Evolutionary conservation across 2,113 vertebrate species (phyloP).

Genomic region (Limanda limanda): DNA sequence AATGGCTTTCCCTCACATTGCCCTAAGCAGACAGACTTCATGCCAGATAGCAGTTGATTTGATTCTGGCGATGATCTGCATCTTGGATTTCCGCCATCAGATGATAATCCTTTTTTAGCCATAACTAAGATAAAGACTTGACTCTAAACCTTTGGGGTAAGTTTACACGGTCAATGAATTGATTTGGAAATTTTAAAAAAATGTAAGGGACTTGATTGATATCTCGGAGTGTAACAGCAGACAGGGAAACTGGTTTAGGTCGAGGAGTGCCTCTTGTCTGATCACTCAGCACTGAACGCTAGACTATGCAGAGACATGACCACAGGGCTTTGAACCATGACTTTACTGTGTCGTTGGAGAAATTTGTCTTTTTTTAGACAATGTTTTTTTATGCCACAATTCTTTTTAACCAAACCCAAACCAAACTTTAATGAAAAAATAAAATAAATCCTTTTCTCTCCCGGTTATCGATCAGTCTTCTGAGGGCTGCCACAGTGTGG

Average conservation of each 20-base stretch:
- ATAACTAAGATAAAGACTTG: slow-evolving; percentile 54
- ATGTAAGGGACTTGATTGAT: neutral
- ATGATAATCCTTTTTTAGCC: slow-evolving; percentile 39
- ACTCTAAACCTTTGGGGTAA: slow-evolving; percentile 22
- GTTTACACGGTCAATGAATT: slow-evolving; percentile 27
- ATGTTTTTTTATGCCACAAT: neutral
- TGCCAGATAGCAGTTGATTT: slow-evolving; percentile 60
- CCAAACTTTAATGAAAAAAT: neutral
- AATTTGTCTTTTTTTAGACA: too few relatives aligned
- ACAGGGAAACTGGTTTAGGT: neutral
- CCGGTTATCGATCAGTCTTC: slow-evolving; percentile 60
- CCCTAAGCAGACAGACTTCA: slow-evolving; percentile 35
- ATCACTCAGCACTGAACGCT: neutral
- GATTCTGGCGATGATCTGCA: slow-evolving; percentile 53
- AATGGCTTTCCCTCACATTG: slow-evolving; percentile 29
- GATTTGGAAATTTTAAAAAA: neutral
- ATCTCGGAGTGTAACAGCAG: neutral
- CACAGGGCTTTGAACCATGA: neutral
- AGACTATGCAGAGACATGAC: neutral
- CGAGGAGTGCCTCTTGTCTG: neutral
- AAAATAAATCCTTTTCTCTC: neutral
- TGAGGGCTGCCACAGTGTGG: slow-evolving; percentile 58
- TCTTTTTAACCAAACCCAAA: neutral
- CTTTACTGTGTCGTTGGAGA: neutral
- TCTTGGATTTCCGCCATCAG: slow-evolving; percentile 52